Percentiles rank a stretch among this genome's conserved stretches.
Conservation (phyloP, 2,113 vertebrate species). For the Campylomormyrus numenius region DNA sequence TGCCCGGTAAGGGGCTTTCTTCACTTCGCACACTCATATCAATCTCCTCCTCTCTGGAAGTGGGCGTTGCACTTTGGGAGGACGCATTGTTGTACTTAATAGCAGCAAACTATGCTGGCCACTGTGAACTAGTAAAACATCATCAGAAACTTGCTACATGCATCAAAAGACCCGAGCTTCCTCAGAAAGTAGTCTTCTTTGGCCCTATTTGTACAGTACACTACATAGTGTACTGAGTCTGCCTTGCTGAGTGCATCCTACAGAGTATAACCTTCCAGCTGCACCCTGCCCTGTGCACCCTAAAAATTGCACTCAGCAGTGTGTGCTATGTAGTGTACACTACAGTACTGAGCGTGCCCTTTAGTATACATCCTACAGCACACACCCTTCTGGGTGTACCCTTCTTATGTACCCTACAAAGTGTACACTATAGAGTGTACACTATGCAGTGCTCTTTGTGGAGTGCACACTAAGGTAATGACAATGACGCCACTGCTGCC, state of each 20-base stretch:
- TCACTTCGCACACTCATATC: not conserved
- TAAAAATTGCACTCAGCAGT: not conserved
- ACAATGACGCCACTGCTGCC: not conserved
- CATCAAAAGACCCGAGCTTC: not conserved
- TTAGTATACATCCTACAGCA: not conserved
- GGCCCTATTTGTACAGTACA: not conserved
- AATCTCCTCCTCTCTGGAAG: not conserved
- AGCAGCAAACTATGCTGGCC: not conserved
- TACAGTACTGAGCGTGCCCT: not conserved
- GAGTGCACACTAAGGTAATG: not conserved
- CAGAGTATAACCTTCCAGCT: not conserved
- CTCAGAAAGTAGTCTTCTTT: not conserved
- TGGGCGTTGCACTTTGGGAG: not conserved
- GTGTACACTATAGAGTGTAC: not conserved
- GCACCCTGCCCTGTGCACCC: not conserved
- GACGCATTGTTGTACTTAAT: not conserved
- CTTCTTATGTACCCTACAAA: not conserved
- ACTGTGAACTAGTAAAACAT: not conserved
- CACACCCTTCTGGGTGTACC: not conserved
- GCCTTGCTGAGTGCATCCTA: not conserved
- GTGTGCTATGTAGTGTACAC: not conserved
- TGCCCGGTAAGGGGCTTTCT: constrained; percentile 47
- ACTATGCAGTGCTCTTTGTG: not conserved
- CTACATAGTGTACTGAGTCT: not conserved
- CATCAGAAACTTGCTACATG: not conserved